phyloP scores from a whole-genome alignment of 2,888 invertebrate genomes.

The Cacoxenus indagator region DNA sequence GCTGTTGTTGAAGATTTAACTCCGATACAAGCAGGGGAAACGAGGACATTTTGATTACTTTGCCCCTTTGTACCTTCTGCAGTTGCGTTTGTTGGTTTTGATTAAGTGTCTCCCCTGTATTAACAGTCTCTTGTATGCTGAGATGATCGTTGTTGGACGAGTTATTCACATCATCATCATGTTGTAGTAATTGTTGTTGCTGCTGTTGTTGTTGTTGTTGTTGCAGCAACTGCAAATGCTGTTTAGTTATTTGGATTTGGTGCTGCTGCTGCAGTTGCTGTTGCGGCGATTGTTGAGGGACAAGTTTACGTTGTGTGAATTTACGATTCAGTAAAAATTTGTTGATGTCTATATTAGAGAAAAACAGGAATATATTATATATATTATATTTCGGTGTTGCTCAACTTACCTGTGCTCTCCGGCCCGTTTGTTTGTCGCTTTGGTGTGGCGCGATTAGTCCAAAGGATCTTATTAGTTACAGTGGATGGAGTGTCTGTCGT shows the following conservation, averaged over 20 bases:
- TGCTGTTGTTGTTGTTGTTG: constrained; percentile 47
- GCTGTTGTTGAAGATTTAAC: constrained; percentile 56
- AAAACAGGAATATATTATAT: constrained; percentile 15
- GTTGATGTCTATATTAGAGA: constrained; percentile 61
- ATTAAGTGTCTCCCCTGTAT: constrained; percentile 39
- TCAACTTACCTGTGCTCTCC: constrained; percentile 58
- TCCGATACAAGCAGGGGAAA: constrained; percentile 68
- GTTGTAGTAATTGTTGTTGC: constrained; percentile 50
- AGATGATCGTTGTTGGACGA: constrained; percentile 39
- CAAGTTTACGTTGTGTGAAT: constrained; percentile 66
- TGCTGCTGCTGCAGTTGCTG: constrained; percentile 58
- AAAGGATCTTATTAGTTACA: constrained; percentile 63
- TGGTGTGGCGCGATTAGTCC: constrained; percentile 63
- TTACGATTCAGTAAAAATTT: constrained; percentile 66
- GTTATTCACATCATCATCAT: constrained; percentile 55
- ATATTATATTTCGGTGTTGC: too few species aligned
- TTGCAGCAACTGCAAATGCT: constrained; percentile 48
- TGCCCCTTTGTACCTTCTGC: constrained; percentile 62
- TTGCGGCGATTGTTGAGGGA: constrained; percentile 44
- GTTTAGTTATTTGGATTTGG: constrained; percentile 65
- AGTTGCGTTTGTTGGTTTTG: constrained; percentile 49
- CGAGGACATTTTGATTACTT: constrained; percentile 68
- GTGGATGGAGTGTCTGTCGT: constrained; percentile 52
- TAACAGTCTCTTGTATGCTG: constrained; percentile 42
- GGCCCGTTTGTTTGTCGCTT: constrained; percentile 69